Percentiles rank a stretch among this genome's conserved stretches.
Conservation (phyloP, 2,113 vertebrate species). For the Ascaphus truei region DNA sequence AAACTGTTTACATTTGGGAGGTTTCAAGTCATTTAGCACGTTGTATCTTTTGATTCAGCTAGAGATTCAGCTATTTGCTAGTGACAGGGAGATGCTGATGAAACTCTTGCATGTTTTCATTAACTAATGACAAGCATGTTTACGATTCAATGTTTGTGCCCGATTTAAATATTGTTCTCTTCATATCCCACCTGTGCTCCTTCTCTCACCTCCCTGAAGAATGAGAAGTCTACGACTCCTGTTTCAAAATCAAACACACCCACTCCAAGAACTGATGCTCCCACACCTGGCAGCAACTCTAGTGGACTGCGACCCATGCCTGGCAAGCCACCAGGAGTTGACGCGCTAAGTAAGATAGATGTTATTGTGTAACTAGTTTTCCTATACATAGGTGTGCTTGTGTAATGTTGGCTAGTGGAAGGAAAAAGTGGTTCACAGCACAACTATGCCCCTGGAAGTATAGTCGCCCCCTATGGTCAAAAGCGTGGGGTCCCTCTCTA, state of each 20-base stretch:
- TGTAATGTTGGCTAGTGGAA: background rate
- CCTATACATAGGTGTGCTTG: background rate
- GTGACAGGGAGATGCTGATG: conserved; percentile 16
- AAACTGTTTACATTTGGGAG: conserved; percentile 35
- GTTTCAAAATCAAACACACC: conserved; percentile 81
- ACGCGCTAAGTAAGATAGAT: conserved; percentile 69
- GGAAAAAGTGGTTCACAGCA: background rate
- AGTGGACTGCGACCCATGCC: conserved; percentile 73
- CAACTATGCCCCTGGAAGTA: no score
- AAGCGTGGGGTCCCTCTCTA: no score
- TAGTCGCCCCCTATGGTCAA: no score
- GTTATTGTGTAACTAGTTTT: background rate
- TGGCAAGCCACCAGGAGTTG: conserved; percentile 75
- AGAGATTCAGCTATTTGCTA: conserved; percentile 10
- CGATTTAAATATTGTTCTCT: background rate
- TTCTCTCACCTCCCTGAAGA: conserved; percentile 52
- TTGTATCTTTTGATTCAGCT: conserved; percentile 10
- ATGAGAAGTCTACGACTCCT: conserved; percentile 82
- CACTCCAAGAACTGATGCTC: conserved; percentile 74
- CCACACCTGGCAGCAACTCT: conserved; percentile 77
- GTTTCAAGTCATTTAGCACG: conserved; percentile 22
- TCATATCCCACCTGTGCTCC: background rate
- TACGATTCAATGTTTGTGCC: background rate
- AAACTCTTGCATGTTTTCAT: conserved; percentile 17
- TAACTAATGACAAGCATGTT: background rate